These are phyloP conservation scores for Ophioninae sp. DNA, from an alignment of 2,888 invertebrate species.

Conservation along the genomic window DNA sequence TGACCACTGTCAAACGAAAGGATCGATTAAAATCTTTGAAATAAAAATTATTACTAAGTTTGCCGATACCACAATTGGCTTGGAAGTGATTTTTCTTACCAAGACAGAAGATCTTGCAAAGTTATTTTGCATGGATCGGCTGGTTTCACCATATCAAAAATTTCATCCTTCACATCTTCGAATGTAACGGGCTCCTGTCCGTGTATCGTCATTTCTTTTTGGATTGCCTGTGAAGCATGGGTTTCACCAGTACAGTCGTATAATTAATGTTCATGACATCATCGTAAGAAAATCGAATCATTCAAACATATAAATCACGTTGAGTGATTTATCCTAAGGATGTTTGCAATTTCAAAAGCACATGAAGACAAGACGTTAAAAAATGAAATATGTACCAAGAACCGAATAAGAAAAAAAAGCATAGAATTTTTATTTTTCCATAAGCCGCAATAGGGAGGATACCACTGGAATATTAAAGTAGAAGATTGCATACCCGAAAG, in stretches of 20 bases:
- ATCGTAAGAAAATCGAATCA: neutral
- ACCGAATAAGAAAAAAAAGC: neutral
- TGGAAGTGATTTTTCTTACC: constrained; percentile 80
- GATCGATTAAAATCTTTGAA: neutral
- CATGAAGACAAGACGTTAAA: neutral
- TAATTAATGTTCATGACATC: neutral
- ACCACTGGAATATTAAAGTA: too few relatives aligned
- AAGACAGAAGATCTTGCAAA: constrained; percentile 90
- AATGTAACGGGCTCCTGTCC: constrained; percentile 95
- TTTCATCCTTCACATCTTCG: constrained; percentile 97
- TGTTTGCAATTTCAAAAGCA: too few relatives aligned
- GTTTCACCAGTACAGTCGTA: neutral
- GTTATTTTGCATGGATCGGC: constrained; percentile 92
- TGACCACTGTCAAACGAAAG: constrained; percentile 86
- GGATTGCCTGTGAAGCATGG: constrained; percentile 88
- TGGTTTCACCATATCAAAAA: constrained; percentile 98
- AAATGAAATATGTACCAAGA: neutral
- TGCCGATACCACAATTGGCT: neutral
- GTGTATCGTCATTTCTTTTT: constrained; percentile 93
- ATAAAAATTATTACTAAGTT: neutral
- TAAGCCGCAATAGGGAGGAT: neutral
- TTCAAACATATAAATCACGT: neutral
- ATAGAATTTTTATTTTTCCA: neutral
- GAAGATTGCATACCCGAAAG: constrained; percentile 85
- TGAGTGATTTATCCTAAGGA: neutral